Evolutionary conservation across 2,888 invertebrate genomes (phyloP), one percentile per base, ranked within the genome.

Genomic region (Crematogaster levior): DNA sequence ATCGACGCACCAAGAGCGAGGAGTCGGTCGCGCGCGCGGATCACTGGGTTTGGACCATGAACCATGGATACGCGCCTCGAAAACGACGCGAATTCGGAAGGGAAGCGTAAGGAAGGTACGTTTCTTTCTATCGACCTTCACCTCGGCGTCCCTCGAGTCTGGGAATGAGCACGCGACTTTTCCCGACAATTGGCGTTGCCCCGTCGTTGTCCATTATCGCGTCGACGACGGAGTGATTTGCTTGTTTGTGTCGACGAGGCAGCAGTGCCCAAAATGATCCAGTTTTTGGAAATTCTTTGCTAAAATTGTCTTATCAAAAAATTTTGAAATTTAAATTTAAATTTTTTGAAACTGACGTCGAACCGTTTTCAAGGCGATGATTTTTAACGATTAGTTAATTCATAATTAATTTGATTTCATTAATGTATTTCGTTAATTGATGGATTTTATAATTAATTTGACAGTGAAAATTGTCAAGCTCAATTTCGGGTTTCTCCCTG

Each of bases 21-120:
- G 15, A 21, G 15, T 60, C 37, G 40, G 40, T 53, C 15, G 34
- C n/a, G n/a, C n/a, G n/a, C n/a, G n/a, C n/a, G 30, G 21, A 65
- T 53, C 56, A 51, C 34, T 43, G 30, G 24, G 75, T 65, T 46
- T 70, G 51, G 51, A 84, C 60, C 65, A 81, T 84, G 81, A 85
- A 87, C 46, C 40, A 90, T 90, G 90, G 84, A 85, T 82, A 81
- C 75, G 70, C 84, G 60, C 72, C 43, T 79, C 30, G 84, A 83
- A 37, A 60, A 56, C 68, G 75, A 63, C 58, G 61, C 80, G 37
- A 80, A 58, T 34, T 66, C 30, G 27, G 81, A 85, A 53, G 84
- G 85, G 43, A 85, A 68, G 68, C 84, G 68, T 77, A 81, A 88
- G 65, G 79, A 89, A 89, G 87, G 89, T 90, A 88, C 9, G 84